A percentile compares a stretch with the other conserved stretches of the same genome.
These are phyloP conservation scores for Ptiloglossa arizonensis DNA, from an alignment of 1,140 invertebrate species.

Conservation along the genomic window DNA sequence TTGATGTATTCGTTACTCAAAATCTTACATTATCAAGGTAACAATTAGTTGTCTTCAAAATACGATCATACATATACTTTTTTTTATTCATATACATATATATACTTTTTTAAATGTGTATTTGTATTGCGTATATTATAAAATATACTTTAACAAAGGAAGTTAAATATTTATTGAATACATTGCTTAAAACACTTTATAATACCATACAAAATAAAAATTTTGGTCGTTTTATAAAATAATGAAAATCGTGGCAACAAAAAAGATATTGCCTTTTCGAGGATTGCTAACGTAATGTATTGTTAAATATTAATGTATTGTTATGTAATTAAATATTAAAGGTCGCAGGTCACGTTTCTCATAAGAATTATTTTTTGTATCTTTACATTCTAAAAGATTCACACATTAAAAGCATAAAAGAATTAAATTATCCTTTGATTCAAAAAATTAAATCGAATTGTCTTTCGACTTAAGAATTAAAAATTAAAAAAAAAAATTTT, in stretches of 20 bases:
- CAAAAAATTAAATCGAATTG: too few species aligned
- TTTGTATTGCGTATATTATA: slow-evolving; percentile 1
- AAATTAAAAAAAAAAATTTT: too few species aligned
- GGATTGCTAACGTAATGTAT: not conserved
- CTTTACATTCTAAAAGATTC: not conserved
- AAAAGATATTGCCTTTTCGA: not conserved
- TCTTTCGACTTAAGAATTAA: too few species aligned
- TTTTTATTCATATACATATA: not conserved
- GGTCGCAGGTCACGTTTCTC: not conserved
- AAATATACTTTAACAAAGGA: not conserved
- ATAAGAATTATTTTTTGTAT: not conserved
- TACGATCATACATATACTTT: not conserved
- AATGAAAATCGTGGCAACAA: not conserved
- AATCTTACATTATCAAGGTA: slow-evolving; percentile 43
- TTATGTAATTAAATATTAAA: not conserved
- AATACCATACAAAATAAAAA: not conserved
- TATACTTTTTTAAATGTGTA: too few species aligned
- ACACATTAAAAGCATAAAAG: not conserved
- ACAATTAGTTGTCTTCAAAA: not conserved
- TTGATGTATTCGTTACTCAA: not conserved
- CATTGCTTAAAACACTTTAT: not conserved
- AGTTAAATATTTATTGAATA: too few species aligned
- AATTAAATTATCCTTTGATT: not conserved
- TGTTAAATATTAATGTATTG: not conserved
- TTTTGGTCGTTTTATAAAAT: not conserved